Percentiles rank a stretch among this genome's conserved stretches.
These are phyloP conservation scores for Misgurnus anguillicaudatus DNA, from an alignment of 2,113 vertebrate species.

Conservation along the genomic window DNA sequence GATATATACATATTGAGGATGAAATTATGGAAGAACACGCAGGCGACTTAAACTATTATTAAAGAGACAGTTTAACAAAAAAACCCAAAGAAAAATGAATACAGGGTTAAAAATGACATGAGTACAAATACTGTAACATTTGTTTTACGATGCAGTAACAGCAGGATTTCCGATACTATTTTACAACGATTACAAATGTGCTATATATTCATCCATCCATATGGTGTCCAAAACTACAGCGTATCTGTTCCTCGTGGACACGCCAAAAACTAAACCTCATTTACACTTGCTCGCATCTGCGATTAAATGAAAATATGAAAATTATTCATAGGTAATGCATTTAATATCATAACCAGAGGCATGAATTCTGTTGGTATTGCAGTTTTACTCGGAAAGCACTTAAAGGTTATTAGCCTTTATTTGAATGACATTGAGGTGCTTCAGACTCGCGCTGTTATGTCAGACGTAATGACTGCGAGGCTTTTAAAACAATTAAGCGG, in stretches of 20 bases:
- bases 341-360: conserved; percentile 27
- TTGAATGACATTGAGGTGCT: conserved; percentile 43
- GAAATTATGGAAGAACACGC: background rate
- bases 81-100: too few species aligned
- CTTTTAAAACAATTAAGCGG: conserved; percentile 59
- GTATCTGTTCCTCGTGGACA: background rate
- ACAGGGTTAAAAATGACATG: background rate
- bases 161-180: too few species aligned
- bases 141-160: background rate
- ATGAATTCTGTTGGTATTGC: conserved; percentile 5
- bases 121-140: too few species aligned
- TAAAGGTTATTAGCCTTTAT: conserved; percentile 41
- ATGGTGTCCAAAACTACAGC: background rate
- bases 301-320: conserved; percentile 18
- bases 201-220: background rate
- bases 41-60: background rate
- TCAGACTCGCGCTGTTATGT: conserved; percentile 14
- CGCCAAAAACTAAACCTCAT: background rate
- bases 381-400: conserved; percentile 44
- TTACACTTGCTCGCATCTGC: conserved; percentile 6
- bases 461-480: conserved; percentile 44
- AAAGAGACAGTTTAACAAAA: background rate
- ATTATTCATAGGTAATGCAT: conserved; percentile 2
- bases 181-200: too few species aligned
- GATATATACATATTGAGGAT: conserved; percentile 4